These are phyloP conservation scores for cat (Felis catus) DNA, from an alignment of 2,113 vertebrate genomes.

Conservation along the genomic window DNA sequence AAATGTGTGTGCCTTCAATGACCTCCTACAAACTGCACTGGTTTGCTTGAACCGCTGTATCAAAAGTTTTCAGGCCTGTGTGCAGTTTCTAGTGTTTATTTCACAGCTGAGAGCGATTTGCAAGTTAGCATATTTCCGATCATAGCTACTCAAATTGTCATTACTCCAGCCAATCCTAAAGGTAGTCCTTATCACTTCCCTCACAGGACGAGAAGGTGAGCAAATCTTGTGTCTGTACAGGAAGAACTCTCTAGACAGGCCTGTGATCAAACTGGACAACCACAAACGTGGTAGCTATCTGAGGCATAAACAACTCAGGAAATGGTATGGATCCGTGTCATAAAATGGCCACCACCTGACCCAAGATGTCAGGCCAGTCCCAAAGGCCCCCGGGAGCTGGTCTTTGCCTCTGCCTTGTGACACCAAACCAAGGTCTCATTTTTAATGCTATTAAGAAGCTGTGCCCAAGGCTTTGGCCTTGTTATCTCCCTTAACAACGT, in stretches of 20 bases:
- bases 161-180: neutral
- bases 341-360: neutral
- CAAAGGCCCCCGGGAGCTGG: constrained; percentile 62
- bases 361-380: constrained; percentile 54
- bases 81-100: neutral
- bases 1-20: neutral
- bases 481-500: constrained; percentile 83
- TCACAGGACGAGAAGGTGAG: constrained; percentile 3
- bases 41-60: neutral
- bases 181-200: neutral
- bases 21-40: neutral
- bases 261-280: neutral
- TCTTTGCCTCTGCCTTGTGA: constrained; percentile 69
- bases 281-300: neutral
- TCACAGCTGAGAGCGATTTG: constrained; percentile 31
- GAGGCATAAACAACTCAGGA: neutral
- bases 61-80: neutral
- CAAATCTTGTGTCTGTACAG: neutral
- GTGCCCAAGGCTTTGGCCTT: constrained; percentile 82
- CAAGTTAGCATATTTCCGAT: neutral
- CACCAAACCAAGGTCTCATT: constrained; percentile 79
- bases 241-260: neutral
- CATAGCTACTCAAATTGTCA: neutral
- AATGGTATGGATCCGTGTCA: neutral
- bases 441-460: constrained; percentile 83